Percentiles rank a stretch among this genome's conserved stretches.
Evolutionary conservation across 2,797 vertebrate species (phyloP).

Genomic region (Argyrosomus regius): DNA sequence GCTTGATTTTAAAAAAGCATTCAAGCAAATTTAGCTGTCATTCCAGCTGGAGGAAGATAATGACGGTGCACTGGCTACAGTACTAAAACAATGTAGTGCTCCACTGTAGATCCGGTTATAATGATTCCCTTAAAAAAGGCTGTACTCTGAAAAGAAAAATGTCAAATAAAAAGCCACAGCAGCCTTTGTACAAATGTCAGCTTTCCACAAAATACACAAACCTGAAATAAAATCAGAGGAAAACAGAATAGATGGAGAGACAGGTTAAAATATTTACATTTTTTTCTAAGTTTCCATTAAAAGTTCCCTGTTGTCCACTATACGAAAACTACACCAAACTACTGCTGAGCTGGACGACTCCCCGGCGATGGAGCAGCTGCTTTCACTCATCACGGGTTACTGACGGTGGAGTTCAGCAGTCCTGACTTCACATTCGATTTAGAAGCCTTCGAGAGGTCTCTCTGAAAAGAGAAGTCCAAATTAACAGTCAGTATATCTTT

Average conservation of each 20-base stretch:
- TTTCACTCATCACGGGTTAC: conserved; percentile 65
- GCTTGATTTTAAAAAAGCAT: conserved; percentile 44
- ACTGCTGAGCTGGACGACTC: conserved; percentile 5
- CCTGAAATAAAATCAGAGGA: conserved; percentile 19
- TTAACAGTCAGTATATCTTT: background rate
- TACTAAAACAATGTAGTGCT: conserved; percentile 34
- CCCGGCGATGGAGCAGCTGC: background rate
- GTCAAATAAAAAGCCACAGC: conserved; percentile 9
- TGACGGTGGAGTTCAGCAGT: conserved; percentile 93
- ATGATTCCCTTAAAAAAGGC: conserved; percentile 6
- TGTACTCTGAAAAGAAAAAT: conserved; percentile 6
- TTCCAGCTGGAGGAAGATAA: conserved; percentile 56
- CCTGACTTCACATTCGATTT: conserved; percentile 81
- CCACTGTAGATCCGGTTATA: background rate
- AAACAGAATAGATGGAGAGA: conserved; percentile 4
- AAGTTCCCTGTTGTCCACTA: conserved; percentile 34
- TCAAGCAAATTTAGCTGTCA: conserved; percentile 43
- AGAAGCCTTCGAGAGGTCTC: conserved; percentile 90
- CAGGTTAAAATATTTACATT: conserved; percentile 60
- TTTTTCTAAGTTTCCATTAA: conserved; percentile 47
- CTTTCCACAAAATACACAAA: conserved; percentile 13
- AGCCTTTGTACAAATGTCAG: background rate
- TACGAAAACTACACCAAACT: conserved; percentile 13
- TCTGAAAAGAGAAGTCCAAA: conserved; percentile 80
- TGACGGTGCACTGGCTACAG: background rate